These are phyloP conservation scores for Ictalurus furcatus DNA, from an alignment of 2,113 vertebrate species.

Conservation along the genomic window DNA sequence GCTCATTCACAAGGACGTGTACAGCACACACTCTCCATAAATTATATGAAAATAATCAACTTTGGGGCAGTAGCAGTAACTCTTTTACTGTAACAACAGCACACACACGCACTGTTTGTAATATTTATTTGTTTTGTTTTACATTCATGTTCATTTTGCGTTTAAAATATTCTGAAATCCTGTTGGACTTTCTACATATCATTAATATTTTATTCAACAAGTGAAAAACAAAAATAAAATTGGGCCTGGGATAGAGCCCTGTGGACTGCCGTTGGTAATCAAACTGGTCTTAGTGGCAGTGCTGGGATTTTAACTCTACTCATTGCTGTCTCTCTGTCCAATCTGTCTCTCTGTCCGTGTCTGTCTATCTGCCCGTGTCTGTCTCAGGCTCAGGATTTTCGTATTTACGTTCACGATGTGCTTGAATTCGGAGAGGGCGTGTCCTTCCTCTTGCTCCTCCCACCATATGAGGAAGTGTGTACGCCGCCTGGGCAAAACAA, in stretches of 20 bases:
- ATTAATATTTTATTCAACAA: background rate
- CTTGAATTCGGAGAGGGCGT: slow-evolving; percentile 85
- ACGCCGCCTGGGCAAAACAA: slow-evolving; percentile 87
- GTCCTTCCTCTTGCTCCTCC: slow-evolving; percentile 86
- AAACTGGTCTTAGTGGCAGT: background rate
- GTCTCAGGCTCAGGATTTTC: slow-evolving; percentile 83
- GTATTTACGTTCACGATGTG: slow-evolving; percentile 89
- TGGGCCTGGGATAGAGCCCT: background rate
- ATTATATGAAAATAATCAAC: no score
- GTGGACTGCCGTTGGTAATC: background rate
- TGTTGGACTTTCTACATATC: background rate
- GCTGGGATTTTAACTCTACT: background rate
- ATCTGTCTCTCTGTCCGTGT: background rate
- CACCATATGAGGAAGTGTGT: slow-evolving; percentile 86
- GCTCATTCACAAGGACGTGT: background rate
- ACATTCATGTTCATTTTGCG: no score
- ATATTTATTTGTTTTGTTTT: no score
- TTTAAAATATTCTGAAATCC: background rate
- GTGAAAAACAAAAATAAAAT: background rate
- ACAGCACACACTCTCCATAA: no score
- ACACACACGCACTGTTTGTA: no score
- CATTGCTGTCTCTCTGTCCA: background rate
- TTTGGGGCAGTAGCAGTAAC: no score
- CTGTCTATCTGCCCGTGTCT: background rate
- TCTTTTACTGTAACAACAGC: no score